Base-by-base conservation (phyloP, 2,113 vertebrate species). In the Sclerurus mexicanus region DNA sequence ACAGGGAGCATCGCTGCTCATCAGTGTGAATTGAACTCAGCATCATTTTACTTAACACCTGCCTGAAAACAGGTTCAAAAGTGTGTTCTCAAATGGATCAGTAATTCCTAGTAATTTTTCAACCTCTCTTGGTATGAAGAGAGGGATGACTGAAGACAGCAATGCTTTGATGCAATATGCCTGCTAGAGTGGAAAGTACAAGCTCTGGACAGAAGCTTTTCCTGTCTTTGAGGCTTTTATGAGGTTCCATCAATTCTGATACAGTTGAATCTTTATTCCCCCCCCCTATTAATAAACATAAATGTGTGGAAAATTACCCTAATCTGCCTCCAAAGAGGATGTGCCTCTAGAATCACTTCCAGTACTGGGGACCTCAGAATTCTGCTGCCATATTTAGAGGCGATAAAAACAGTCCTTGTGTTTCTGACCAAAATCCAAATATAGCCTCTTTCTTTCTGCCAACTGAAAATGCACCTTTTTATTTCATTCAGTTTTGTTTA, bases 371-470 rank as follows among this genome's bases (percentile, higher is more conserved):
- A 95, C 94, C 95, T 97, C 95, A 90, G 84, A 87, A 95, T 89
- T 92, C 84, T 97, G 91, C 93, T 97, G 59, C 94, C 93, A 60
- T 89, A 92, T 96, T 96, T 97, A 96, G 96, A 96, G 64, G 64
- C 22, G 19, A 93, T 95, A 95, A 93, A 97, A 97, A 97, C 89
- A 94, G 84, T 66, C 89, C 96, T 95, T 87, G 91, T 22, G 72
- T 96, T 93, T 89, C 89, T 96, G 96, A 95, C 80, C 94, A 84
- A 92, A 92, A 87, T 97, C 94, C 93, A 96, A 94, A 96, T 96
- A 95, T 97, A 97, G 93, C 23, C 69, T 55, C 59, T 71, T 92
- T 93, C 62, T 79, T 91, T 95, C 89, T 95, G 93, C 89, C 94
- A 97, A 6, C 73, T 84, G 86, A 95, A 97, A 95, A 91, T 89